Evolutionary conservation across 2,797 vertebrate species (phyloP).

Genomic region (Ispidina picta): DNA sequence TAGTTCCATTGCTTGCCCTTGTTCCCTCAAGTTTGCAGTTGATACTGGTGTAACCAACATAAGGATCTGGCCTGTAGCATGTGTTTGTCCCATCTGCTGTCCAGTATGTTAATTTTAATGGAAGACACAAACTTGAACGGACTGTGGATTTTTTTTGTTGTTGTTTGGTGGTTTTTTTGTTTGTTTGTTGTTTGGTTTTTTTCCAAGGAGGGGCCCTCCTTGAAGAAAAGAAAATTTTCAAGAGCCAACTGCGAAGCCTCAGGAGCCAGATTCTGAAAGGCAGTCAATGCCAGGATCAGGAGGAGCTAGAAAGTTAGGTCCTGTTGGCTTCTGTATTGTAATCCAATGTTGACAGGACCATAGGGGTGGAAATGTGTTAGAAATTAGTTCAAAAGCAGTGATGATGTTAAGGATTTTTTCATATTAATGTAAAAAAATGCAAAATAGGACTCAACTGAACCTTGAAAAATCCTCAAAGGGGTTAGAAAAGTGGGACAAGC

Average conservation of each 20-base stretch:
- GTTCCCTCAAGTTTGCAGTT: slow-evolving; percentile 41
- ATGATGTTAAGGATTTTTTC: background rate
- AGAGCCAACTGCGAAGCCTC: slow-evolving; percentile 52
- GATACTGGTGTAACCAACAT: slow-evolving; percentile 30
- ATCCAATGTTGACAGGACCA: background rate
- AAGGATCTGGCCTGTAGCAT: slow-evolving; percentile 67
- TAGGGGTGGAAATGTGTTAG: background rate
- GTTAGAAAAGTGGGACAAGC: background rate
- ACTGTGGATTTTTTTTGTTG: slow-evolving; percentile 23
- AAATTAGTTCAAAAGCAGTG: background rate
- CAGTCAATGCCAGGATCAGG: slow-evolving; percentile 38
- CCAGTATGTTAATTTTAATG: slow-evolving; percentile 61
- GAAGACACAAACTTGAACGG: slow-evolving; percentile 50
- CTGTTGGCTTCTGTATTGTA: background rate
- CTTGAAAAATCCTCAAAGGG: background rate
- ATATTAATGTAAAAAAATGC: background rate
- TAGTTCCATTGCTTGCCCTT: slow-evolving; percentile 39
- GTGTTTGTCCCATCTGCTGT: slow-evolving; percentile 70
- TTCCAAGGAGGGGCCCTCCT: slow-evolving; percentile 4
- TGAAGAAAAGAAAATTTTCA: too few species aligned
- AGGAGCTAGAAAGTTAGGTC: background rate
- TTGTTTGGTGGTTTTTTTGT: background rate
- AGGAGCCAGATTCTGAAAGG: slow-evolving; percentile 42
- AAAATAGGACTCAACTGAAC: background rate
- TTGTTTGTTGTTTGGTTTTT: too few species aligned